Percentiles rank a stretch among this genome's conserved stretches.
These are phyloP conservation scores for Rhinolophus sinicus DNA, from an alignment of 2,113 vertebrate genomes.

Conservation along the genomic window DNA sequence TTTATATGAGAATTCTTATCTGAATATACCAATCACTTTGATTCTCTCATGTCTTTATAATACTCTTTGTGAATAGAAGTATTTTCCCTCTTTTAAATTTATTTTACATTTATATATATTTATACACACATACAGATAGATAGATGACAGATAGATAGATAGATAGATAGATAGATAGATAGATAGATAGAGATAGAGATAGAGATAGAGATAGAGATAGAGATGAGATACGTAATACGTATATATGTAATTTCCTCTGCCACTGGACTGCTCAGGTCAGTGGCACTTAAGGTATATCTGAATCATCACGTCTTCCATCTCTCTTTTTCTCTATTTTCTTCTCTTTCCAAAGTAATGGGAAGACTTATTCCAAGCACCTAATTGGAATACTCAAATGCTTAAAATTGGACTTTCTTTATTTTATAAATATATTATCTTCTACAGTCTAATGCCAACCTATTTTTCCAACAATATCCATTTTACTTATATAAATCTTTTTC, in stretches of 20 bases:
- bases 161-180: no score
- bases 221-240: neutral
- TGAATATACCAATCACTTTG: neutral
- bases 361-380: neutral
- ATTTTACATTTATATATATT: neutral
- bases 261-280: neutral
- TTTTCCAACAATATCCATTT: constrained; percentile 20
- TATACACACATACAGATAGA: no score
- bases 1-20: neutral
- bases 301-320: neutral
- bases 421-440: neutral
- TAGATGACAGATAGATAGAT: no score
- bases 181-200: no score
- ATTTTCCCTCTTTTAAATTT: neutral
- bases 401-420: neutral
- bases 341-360: neutral
- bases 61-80: neutral
- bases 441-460: neutral
- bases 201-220: no score
- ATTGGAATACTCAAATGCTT: neutral
- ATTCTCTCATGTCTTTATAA: neutral
- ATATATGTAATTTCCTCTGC: neutral
- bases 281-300: neutral
- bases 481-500: neutral
- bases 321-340: neutral